Percentiles rank a stretch among this genome's conserved stretches.
phyloP scores from a whole-genome alignment of 2,888 invertebrate genomes.

The Cistogaster globosa region DNA sequence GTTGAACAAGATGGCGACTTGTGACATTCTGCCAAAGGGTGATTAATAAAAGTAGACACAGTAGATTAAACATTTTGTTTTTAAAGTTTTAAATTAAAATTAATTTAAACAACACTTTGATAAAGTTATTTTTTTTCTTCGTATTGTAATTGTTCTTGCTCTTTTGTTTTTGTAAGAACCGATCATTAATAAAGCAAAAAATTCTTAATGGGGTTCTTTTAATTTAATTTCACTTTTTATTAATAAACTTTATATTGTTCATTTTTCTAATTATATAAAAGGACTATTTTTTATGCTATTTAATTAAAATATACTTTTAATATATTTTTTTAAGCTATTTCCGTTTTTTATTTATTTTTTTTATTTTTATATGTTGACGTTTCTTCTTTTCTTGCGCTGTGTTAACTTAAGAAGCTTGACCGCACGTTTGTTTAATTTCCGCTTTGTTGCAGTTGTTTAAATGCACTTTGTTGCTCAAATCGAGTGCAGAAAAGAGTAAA shows the following conservation, averaged over 20 bases:
- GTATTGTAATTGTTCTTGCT: not conserved
- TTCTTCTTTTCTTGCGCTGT: constrained; percentile 63
- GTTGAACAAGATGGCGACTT: constrained; percentile 44
- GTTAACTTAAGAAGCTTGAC: constrained; percentile 62
- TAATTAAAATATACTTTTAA: not conserved
- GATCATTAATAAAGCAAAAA: not conserved
- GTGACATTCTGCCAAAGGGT: constrained; percentile 1
- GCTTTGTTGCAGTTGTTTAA: constrained; percentile 75
- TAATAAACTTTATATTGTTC: not conserved
- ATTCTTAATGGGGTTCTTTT: not conserved
- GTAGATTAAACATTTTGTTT: constrained; percentile 31
- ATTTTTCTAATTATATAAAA: not conserved
- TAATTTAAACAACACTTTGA: not conserved
- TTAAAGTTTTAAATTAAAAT: not conserved
- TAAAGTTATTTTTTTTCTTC: constrained; percentile 7
- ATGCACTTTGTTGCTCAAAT: constrained; percentile 70
- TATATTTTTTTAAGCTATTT: constrained; percentile 2
- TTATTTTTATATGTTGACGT: constrained; percentile 37
- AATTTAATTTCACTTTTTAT: not conserved
- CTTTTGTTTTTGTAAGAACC: not conserved
- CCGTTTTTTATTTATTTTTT: not conserved
- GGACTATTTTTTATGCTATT: not conserved
- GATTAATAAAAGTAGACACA: constrained; percentile 1
- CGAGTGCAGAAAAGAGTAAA: not conserved
- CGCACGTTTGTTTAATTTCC: constrained; percentile 68